Evolutionary conservation across 92 coral and sea anemone genomes (phyloP), one percentile per base, ranked within the genome.

Genomic region (Palythoa grandis): DNA sequence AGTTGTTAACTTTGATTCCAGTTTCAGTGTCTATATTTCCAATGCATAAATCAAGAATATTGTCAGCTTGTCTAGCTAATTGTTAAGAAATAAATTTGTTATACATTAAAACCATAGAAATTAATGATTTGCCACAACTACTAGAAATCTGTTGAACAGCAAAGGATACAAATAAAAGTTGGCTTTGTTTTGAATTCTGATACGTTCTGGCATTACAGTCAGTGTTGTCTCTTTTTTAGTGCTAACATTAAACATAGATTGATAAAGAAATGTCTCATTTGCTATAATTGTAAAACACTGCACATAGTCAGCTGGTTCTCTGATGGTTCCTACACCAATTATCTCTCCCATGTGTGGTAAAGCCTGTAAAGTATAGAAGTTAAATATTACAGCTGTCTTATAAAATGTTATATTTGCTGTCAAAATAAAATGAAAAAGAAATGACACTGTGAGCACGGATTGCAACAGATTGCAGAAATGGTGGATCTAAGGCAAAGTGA

Each of bases 91-190:
- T 73, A 0, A 38, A 24, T 37, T 12, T 76, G 40, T 40, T 40
- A 40, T 40, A n/a, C n/a, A n/a, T n/a, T n/a, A n/a, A 40, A 40
- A 40, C 47, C 6, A 7, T 40, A 40, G 4, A 40, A 40, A 40
- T 40, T 40, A 40, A 40, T 40, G 6, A 40, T 40, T 40, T 40
- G 47, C 47, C 47, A 40, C 47, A 40, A 40, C 6, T 40, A 40
- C 47, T 40, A 40, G 3, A 40, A 40, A 40, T 40, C 6, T 7
- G 47, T 3, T 40, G 47, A 40, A 40, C 47, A 40, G 47, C 47
- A 72, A 85, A 86, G 89, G 89, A 86, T 86, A 86, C 83, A 86
- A 53, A 50, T 67, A 50, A 86, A 61, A 76, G 76, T 76, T 63
- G 13, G 76, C 77, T 22, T 77, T 76, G 60, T 76, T 40, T 20